Evolutionary conservation across 2,888 invertebrate genomes (phyloP), one percentile per base, ranked within the genome.

Genomic region (Limnephilus marmoratus): DNA sequence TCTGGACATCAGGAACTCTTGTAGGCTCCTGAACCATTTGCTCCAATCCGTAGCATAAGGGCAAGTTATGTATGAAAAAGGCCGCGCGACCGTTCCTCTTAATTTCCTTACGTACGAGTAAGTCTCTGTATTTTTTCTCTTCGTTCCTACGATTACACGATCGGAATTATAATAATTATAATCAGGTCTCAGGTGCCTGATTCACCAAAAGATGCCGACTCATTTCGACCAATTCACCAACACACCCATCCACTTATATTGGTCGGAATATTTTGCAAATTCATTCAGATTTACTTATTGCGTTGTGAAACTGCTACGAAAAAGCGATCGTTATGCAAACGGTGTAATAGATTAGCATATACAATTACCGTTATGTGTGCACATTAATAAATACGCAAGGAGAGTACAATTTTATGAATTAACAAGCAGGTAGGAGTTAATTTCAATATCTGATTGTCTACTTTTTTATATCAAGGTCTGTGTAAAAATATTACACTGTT

Each of bases 141-240:
- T 37, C 34, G 24, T 83, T 37, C 83, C 7, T 83, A 83, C 37
- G 18, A 41, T 37, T 34, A 9, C n/a, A 37, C 41, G 15, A 34
- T 41, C 37, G 37, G 37, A 83, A 41, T 49, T 3, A 49, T 83
- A 83, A 83, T 37, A 15, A n/a, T 83, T 83, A n/a, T 37, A 83
- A 83, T 83, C 83, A 83, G 83, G 83, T 37, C 15, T 37, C 83
- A 83, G 83, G 83, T 41, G 31, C 7, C 86, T 31, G 86, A 86
- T 86, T 86, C 49, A 49, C 29, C 2, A 45, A 86, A 86, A 86
- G 49, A 45, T 86, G 86, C 86, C 86, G 86, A 86, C 86, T 86
- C 86, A 86, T 86, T 49, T 86, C 41, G 49, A 29, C 41, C 29
- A 15, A 45, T 45, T 45, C 86, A 45, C 49, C 13, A 37, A 49